These are phyloP conservation scores for Stichopus horrens DNA, from an alignment of 53 echinoderm and acorn worm species.

Conservation along the genomic window DNA sequence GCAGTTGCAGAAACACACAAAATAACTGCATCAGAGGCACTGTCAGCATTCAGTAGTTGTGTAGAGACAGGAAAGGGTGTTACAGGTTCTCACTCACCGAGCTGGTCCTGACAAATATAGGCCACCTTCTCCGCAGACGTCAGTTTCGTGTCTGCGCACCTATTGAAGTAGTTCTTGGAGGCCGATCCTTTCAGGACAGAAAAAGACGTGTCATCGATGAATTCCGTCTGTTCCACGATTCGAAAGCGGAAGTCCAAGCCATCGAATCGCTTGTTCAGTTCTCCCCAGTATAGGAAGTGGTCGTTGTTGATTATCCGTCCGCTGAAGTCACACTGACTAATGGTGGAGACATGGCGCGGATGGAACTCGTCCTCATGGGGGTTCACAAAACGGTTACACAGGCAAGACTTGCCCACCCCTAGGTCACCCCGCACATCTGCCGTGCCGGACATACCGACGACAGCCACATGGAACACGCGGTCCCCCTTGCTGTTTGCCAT, in stretches of 20 bases:
- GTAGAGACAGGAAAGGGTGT: too few species aligned
- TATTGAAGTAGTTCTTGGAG: conserved; percentile 61
- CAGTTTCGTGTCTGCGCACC: conserved; percentile 71
- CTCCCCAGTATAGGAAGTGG: conserved; percentile 96
- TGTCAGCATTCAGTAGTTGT: too few species aligned
- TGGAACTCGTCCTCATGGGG: conserved; percentile 74
- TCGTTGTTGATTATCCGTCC: conserved; percentile 90
- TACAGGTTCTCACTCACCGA: conserved; percentile 55
- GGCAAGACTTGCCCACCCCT: conserved; percentile 92
- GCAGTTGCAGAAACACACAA: too few species aligned
- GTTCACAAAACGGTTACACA: conserved; percentile 85
- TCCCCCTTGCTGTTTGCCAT: conserved; percentile 66
- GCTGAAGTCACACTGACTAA: conserved; percentile 86
- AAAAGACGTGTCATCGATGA: conserved; percentile 89
- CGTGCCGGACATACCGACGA: conserved; percentile 85
- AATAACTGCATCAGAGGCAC: too few species aligned
- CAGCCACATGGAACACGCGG: conserved; percentile 67
- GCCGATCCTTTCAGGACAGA: conserved; percentile 61
- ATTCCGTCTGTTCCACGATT: conserved; percentile 87
- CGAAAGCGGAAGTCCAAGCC: conserved; percentile 61
- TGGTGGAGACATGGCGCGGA: conserved; percentile 75
- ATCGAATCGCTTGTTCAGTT: conserved; percentile 50
- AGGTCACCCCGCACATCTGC: conserved; percentile 64
- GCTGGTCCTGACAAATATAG: conserved; percentile 92
- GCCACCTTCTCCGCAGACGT: conserved; percentile 83